These are phyloP conservation scores for Arizona elegans DNA, from an alignment of 2,113 vertebrate species.

Conservation along the genomic window DNA sequence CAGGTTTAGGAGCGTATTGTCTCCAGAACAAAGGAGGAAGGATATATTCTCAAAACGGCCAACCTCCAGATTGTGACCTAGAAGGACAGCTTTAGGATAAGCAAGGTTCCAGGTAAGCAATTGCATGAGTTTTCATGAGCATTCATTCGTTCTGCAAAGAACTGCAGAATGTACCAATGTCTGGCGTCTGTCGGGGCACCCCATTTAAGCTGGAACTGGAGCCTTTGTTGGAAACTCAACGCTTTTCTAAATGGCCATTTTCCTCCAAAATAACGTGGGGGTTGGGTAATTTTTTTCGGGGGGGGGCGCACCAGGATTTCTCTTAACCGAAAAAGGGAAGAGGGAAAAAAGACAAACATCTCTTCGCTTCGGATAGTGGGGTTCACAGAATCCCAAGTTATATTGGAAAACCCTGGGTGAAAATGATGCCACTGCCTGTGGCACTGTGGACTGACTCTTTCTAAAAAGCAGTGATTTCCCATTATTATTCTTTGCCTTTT, in stretches of 20 bases:
- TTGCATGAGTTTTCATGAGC: constrained; percentile 73
- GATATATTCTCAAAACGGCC: constrained; percentile 87
- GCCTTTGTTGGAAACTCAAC: constrained; percentile 39
- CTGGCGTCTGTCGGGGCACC: neutral
- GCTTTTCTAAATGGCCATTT: constrained; percentile 64
- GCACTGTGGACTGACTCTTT: constrained; percentile 22
- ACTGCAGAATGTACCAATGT: constrained; percentile 64
- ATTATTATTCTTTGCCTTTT: neutral
- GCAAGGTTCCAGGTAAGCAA: constrained; percentile 98
- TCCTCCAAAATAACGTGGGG: neutral
- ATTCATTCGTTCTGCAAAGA: constrained; percentile 74
- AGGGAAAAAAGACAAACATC: neutral
- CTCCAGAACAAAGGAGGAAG: constrained; percentile 97
- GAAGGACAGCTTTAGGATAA: constrained; percentile 90
- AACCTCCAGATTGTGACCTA: constrained; percentile 83
- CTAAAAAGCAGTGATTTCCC: constrained; percentile 31
- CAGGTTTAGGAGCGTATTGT: constrained; percentile 96
- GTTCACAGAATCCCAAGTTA: constrained; percentile 66
- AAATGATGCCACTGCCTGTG: constrained; percentile 43
- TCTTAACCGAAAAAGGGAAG: neutral
- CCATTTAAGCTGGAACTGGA: constrained; percentile 1
- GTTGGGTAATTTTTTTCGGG: neutral
- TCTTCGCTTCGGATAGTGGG: constrained; percentile 75
- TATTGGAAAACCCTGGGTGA: constrained; percentile 72
- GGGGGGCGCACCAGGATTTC: neutral